These are phyloP conservation scores for Apotomis turbidana DNA, from an alignment of 2,888 invertebrate species.

Conservation along the genomic window DNA sequence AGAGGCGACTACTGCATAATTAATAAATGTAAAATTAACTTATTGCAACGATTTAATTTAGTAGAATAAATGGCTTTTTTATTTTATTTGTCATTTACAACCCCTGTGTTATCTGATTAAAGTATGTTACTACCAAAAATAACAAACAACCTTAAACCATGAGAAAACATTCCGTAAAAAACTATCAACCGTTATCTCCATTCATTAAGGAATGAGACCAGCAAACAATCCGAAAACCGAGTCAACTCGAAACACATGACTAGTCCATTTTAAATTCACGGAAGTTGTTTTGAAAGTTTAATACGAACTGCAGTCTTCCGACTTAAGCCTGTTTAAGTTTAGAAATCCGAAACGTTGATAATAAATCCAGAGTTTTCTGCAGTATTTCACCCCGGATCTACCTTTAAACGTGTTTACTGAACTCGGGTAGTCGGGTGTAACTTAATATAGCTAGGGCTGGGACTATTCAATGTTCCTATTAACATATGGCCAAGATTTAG, in stretches of 20 bases:
- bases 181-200: too few species aligned
- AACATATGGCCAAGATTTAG: too few species aligned
- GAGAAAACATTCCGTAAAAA: too few species aligned
- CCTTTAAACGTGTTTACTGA: slow-evolving; percentile 18
- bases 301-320: not conserved
- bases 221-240: not conserved
- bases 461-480: too few species aligned
- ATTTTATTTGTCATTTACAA: too few species aligned
- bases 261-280: not conserved
- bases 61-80: too few species aligned
- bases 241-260: not conserved
- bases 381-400: slow-evolving; percentile 9
- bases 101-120: too few species aligned
- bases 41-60: too few species aligned
- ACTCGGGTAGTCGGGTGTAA: slow-evolving; percentile 22
- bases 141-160: too few species aligned
- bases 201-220: not conserved
- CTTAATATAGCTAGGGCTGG: slow-evolving; percentile 12
- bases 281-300: not conserved
- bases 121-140: too few species aligned
- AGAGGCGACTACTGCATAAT: too few species aligned
- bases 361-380: slow-evolving; percentile 19
- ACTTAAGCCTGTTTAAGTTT: not conserved
- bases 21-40: too few species aligned
- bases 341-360: not conserved